A percentile compares a stretch with the other conserved stretches of the same genome.
Evolutionary conservation across 2,797 vertebrate genomes (phyloP).

Genomic region (Sebastes melanostomus): DNA sequence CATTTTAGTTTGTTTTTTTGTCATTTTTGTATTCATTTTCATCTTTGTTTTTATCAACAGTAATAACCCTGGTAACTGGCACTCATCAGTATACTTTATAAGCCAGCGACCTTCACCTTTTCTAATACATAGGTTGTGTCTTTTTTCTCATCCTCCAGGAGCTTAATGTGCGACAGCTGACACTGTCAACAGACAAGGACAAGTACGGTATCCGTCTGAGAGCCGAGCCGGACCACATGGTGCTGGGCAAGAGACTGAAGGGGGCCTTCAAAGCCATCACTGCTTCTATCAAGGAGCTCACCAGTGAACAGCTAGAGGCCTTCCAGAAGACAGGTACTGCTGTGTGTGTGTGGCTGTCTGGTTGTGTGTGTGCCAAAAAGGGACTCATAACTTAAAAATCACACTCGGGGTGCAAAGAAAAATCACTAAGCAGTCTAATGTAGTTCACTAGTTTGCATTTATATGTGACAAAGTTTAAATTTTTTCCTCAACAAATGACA

Average conservation of each 20-base stretch:
- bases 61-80: not conserved
- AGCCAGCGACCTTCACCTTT: not conserved
- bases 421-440: not conserved
- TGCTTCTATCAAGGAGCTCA: conserved; percentile 91
- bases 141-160: conserved; percentile 80
- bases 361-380: not conserved
- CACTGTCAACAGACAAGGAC: conserved; percentile 92
- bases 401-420: not conserved
- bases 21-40: not conserved
- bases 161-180: conserved; percentile 93
- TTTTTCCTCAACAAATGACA: not conserved
- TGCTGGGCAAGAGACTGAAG: conserved; percentile 95
- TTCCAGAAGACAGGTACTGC: conserved; percentile 91
- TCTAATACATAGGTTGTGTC: not conserved
- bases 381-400: not conserved
- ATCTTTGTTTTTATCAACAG: not conserved
- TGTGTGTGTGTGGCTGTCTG: not conserved
- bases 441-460: not conserved
- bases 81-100: not conserved
- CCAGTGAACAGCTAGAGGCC: conserved; percentile 87
- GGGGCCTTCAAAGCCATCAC: conserved; percentile 91
- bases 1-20: not conserved
- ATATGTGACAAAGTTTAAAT: not conserved
- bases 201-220: conserved; percentile 90
- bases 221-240: conserved; percentile 98